A percentile compares a stretch with the other conserved stretches of the same genome.
These are phyloP conservation scores for Metellina segmentata DNA, from an alignment of 2,888 invertebrate genomes.

Conservation along the genomic window DNA sequence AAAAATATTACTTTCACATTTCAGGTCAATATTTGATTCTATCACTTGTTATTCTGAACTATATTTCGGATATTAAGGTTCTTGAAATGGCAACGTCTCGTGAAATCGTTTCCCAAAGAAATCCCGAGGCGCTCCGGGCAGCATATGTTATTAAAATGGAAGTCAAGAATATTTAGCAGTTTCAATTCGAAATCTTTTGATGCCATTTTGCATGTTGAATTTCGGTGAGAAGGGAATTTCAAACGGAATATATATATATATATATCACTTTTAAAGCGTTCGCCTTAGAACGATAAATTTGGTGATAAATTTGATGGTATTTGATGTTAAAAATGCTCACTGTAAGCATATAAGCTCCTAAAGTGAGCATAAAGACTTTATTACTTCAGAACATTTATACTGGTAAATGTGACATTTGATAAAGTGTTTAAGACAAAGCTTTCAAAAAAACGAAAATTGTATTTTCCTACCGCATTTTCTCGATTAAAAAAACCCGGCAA, in stretches of 20 bases:
- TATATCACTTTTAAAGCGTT: background rate
- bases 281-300: background rate
- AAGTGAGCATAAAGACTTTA: too few relatives aligned
- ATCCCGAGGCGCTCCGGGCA: background rate
- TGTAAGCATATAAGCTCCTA: background rate
- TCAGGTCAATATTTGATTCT: conserved; percentile 39
- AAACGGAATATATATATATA: background rate
- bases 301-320: too few relatives aligned
- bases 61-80: conserved; percentile 19
- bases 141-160: conserved; percentile 12
- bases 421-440: too few relatives aligned
- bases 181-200: background rate
- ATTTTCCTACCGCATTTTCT: too few relatives aligned
- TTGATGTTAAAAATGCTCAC: background rate
- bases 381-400: too few relatives aligned
- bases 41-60: background rate
- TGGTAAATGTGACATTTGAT: too few relatives aligned
- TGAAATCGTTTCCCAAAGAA: background rate
- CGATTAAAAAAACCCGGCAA: background rate
- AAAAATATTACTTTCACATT: conserved; percentile 30
- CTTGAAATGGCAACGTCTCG: conserved; percentile 12
- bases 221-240: background rate
- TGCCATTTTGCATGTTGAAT: background rate
- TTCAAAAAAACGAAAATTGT: too few relatives aligned
- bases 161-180: conserved; percentile 17